A percentile compares a stretch with the other conserved stretches of the same genome.
phyloP scores from a whole-genome alignment of 2,797 vertebrate species.

The Scolopax rusticola region DNA sequence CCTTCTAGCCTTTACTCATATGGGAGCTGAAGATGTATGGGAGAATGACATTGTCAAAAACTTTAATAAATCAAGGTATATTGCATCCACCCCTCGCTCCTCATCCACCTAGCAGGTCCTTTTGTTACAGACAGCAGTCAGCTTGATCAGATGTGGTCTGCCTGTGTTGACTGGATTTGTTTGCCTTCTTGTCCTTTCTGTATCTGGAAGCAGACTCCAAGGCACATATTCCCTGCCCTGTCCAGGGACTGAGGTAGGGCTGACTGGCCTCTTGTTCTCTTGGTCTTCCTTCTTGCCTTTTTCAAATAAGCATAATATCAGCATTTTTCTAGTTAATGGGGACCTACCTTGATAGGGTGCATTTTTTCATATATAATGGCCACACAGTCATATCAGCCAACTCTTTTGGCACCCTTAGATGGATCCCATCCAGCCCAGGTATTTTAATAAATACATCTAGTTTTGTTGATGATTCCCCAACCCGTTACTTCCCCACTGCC shows the following conservation, averaged over 20 bases:
- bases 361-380: neutral
- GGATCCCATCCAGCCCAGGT: neutral
- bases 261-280: neutral
- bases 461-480: neutral
- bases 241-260: neutral
- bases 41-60: neutral
- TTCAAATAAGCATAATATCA: neutral
- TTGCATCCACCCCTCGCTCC: neutral
- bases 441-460: neutral
- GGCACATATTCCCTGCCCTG: neutral
- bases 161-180: neutral
- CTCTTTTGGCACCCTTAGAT: neutral
- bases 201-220: neutral
- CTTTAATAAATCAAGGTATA: neutral
- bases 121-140: neutral
- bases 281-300: neutral
- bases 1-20: neutral
- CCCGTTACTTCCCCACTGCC: neutral
- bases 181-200: neutral
- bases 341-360: fast-evolving
- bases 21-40: no score
- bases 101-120: neutral
- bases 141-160: neutral
- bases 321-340: neutral
- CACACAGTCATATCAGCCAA: neutral